A percentile compares a stretch with the other conserved stretches of the same genome.
Conservation (phyloP, 2,113 vertebrate species). For the Callithrix jacchus region DNA sequence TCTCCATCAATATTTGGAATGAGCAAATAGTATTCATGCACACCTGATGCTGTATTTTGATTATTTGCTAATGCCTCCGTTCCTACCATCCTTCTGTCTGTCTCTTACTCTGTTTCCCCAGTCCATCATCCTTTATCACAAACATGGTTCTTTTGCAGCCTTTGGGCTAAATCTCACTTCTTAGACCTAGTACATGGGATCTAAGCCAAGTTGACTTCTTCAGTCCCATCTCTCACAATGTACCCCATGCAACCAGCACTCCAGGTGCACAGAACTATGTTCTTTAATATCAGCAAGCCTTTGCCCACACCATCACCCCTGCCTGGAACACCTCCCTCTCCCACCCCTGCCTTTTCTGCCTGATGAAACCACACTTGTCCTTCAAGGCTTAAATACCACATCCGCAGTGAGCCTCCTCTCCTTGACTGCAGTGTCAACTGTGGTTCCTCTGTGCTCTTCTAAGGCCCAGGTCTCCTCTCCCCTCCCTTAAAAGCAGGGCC, state of each 20-base stretch:
- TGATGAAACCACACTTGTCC: background rate
- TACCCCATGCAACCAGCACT: background rate
- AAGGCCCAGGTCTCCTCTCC: background rate
- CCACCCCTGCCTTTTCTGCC: background rate
- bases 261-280: background rate
- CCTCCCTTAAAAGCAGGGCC: background rate
- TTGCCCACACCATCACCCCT: rapidly evolving
- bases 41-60: background rate
- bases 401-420: background rate
- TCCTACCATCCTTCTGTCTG: too few relatives aligned
- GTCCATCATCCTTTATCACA: too few relatives aligned
- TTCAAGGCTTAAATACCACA: background rate
- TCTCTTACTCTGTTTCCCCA: too few relatives aligned
- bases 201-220: background rate
- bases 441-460: background rate
- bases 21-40: rapidly evolving
- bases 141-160: too few relatives aligned
- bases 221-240: background rate
- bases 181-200: background rate
- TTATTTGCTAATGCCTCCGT: background rate
- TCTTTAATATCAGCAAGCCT: background rate
- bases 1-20: background rate
- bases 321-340: background rate
- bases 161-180: background rate
- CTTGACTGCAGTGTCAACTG: background rate